A percentile compares a stretch with the other conserved stretches of the same genome.
phyloP scores from a whole-genome alignment of 2,888 invertebrate species.

The Penaeus monodon region DNA sequence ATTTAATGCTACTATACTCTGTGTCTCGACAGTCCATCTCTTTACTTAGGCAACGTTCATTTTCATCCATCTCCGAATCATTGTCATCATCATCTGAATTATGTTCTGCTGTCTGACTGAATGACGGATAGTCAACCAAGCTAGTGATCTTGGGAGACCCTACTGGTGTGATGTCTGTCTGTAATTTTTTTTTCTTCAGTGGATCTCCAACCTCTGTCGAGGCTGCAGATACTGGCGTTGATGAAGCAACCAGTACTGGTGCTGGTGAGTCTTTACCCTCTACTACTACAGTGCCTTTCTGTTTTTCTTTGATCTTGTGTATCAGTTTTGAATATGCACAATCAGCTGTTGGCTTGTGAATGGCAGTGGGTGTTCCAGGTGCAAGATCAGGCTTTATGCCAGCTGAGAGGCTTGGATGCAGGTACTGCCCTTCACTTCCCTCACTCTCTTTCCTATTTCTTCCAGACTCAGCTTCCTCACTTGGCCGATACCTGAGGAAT shows the following conservation, averaged over 20 bases:
- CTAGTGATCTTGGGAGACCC: slow-evolving; percentile 38
- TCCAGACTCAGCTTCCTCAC: slow-evolving; percentile 42
- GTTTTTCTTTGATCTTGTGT: slow-evolving; percentile 82
- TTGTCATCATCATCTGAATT: slow-evolving; percentile 36
- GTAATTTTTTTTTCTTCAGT: slow-evolving; percentile 32
- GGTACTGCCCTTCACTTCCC: slow-evolving; percentile 67
- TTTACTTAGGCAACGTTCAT: neutral
- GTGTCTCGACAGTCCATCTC: slow-evolving; percentile 4
- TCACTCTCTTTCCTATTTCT: slow-evolving; percentile 53
- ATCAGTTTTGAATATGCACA: slow-evolving; percentile 90
- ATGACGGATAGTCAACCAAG: slow-evolving; percentile 61
- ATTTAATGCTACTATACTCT: slow-evolving; percentile 59
- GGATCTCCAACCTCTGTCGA: slow-evolving; percentile 4
- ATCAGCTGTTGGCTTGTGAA: slow-evolving; percentile 73
- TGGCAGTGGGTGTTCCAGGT: slow-evolving; percentile 49
- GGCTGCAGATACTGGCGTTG: neutral
- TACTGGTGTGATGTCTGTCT: neutral
- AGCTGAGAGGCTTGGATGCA: slow-evolving; percentile 68
- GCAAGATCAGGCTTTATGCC: slow-evolving; percentile 56
- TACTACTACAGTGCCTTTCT: slow-evolving; percentile 51
- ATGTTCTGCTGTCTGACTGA: slow-evolving; percentile 51
- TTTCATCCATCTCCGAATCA: neutral
- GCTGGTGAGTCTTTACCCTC: slow-evolving; percentile 38
- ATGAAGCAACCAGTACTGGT: slow-evolving; percentile 1
- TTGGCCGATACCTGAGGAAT: slow-evolving; percentile 46